Evolutionary conservation across 2,113 vertebrate species (phyloP).

Genomic region (Megalops atlanticus): DNA sequence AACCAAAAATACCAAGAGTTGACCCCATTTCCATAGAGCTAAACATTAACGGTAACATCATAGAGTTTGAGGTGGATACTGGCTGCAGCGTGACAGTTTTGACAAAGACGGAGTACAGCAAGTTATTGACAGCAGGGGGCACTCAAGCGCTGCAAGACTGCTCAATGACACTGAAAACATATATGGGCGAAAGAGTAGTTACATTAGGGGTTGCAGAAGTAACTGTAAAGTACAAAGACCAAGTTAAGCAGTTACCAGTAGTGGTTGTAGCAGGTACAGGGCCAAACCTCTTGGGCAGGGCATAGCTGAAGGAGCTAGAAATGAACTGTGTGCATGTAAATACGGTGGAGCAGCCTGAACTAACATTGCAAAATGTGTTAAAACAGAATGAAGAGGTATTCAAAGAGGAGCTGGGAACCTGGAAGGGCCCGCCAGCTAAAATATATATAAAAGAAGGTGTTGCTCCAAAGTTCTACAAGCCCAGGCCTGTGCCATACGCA

Average conservation of each 20-base stretch:
- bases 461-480: constrained; percentile 11
- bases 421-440: not conserved
- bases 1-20: constrained; percentile 13
- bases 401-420: constrained; percentile 27
- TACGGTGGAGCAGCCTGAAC: not conserved
- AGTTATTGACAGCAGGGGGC: constrained; percentile 3
- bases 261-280: constrained; percentile 20
- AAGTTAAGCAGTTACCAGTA: constrained; percentile 13
- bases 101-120: not conserved
- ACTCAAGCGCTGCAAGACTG: not conserved
- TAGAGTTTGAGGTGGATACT: constrained; percentile 21
- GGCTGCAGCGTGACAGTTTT: constrained; percentile 19
- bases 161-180: not conserved
- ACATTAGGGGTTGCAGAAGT: not conserved
- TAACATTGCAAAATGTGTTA: constrained; percentile 15
- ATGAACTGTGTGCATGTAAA: constrained; percentile 4
- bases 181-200: constrained; percentile 1
- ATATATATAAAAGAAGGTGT: not conserved
- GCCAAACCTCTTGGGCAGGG: constrained; percentile 17
- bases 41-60: not conserved
- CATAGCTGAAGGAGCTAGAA: not conserved
- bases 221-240: constrained; percentile 12
- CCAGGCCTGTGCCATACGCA: constrained; percentile 20
- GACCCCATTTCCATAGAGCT: not conserved
- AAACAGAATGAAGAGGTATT: constrained; percentile 19